Base-by-base conservation (phyloP, 2,797 vertebrate genomes). In the Sandelia bainsii region DNA sequence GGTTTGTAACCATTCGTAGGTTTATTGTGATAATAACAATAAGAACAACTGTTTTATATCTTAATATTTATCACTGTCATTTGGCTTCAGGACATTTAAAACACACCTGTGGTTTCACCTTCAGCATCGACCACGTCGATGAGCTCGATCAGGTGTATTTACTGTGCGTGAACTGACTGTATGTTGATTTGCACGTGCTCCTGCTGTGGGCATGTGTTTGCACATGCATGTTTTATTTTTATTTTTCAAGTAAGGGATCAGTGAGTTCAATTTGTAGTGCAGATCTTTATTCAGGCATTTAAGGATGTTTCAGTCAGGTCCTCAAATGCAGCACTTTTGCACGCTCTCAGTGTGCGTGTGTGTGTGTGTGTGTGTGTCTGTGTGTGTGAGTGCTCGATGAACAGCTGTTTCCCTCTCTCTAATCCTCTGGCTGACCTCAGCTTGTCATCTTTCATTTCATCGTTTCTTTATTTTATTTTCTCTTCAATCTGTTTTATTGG, bases 341-440 rank as follows among this genome's bases (percentile, higher is more conserved):
- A 13, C 48, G 20, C 20, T 20, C 16, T 59, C 1, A 32, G n/a
- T n/a, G 10, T 46, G 56, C 39, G 45, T 61, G 63, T 69, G 69
- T 63, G 59, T 25, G 69, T 49, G 56, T 49, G 59, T 52, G 59
- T 56, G 64, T 57, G 49, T 20, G 48, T 46, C 63, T 61, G 42
- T 68, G 22, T 53, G 70, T 46, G 64, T 62, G 67, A 62, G 44
- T 68, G 59, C n/a, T 62, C 1, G 13, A 50, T 34, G 74, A 79
- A 82, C 89, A 90, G 77, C 79, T 89, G 87, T 84, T 84, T 75
- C 72, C 54, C 51, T 51, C 45, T 40, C 59, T 66, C 51, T 88
- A 90, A 90, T 89, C 87, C 84, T 69, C 61, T n/a, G 6, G n/a
- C 60, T 63, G 82, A 90, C 82, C 82, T 87, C 77, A 29, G 14